Base-by-base conservation (phyloP, 2,797 vertebrate genomes). In the Heliangelus exortis region DNA sequence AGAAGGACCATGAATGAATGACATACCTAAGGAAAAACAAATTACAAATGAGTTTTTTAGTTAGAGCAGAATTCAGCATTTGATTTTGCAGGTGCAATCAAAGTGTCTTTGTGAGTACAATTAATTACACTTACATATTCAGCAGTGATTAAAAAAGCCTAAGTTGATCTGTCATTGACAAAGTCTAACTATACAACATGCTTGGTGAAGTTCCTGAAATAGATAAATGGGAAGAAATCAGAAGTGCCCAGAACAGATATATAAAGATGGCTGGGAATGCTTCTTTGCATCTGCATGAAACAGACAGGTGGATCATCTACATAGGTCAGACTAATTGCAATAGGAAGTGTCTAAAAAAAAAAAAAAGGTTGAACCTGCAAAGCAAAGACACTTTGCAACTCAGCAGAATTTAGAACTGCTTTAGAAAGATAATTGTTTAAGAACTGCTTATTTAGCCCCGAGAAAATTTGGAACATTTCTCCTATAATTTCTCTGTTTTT, bases 41-140 rank as follows among this genome's bases (percentile, higher is more conserved):
- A 91, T 69, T 67, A 82, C 74, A 67, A 22, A 72, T 69, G 21
- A 88, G 76, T 33, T 88, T 55, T 86, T 78, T 39, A 87, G 62
- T 73, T 74, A 87, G 65, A 87, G 34, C 50, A 92, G 69, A 92
- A 79, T 48, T 25, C 51, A 84, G 71, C 23, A 50, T 91, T 81
- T 84, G 83, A 92, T 91, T 95, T 47, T 76, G 67, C 89, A 95
- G 82, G 83, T 94, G 93, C 82, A 94, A 91, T 91, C 89, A 86
- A 94, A 67, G 80, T 78, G 80, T 94, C 87, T 95, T 91, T 92
- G 92, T 91, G 92, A 95, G 94, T 96, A 96, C 92, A 86, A 95
- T 93, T 96, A 96, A 96, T 96, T 96, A 92, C 92, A 90, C 82
- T 91, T 84, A 86, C 1, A 2, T 25, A 84, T 96, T 92, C 69